Evolutionary conservation across 2,888 invertebrate species (phyloP).

Genomic region (Dynastes maya): DNA sequence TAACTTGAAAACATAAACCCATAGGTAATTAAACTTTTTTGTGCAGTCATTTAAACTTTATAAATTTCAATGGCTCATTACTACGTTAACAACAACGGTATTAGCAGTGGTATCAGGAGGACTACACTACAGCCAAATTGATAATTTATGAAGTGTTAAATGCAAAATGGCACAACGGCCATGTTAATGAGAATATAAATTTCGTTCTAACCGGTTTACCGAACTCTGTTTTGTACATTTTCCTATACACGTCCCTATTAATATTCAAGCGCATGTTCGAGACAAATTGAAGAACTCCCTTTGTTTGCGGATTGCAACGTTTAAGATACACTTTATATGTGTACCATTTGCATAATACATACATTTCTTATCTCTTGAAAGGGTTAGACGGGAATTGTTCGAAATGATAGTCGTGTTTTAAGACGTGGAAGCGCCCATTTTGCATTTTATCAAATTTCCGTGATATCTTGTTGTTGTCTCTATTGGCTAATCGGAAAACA

Average conservation of each 20-base stretch:
- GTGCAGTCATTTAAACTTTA: neutral
- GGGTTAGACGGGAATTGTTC: slow-evolving; percentile 23
- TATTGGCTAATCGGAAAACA: too few species aligned
- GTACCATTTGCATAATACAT: slow-evolving; percentile 43
- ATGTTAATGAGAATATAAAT: slow-evolving; percentile 41
- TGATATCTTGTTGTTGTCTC: too few species aligned
- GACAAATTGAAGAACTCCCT: slow-evolving; percentile 39
- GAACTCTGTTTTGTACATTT: slow-evolving; percentile 40
- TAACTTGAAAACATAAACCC: slow-evolving; percentile 6
- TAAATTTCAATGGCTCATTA: slow-evolving; percentile 23
- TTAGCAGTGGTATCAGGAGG: slow-evolving; percentile 7
- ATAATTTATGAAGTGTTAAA: slow-evolving; percentile 36
- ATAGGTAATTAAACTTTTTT: neutral
- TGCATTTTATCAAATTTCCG: too few species aligned
- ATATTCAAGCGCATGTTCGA: slow-evolving; percentile 45
- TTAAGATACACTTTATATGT: slow-evolving; percentile 46
- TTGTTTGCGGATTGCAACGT: slow-evolving; percentile 46
- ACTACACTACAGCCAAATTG: slow-evolving; percentile 28
- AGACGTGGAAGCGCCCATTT: neutral
- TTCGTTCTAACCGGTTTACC: slow-evolving; percentile 31
- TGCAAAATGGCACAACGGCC: slow-evolving; percentile 33
- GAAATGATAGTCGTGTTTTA: slow-evolving; percentile 28
- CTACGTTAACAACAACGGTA: slow-evolving; percentile 6
- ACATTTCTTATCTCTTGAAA: slow-evolving; percentile 40
- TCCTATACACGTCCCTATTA: slow-evolving; percentile 40